Percentiles rank a stretch among this genome's conserved stretches.
Conservation (phyloP, 2,113 vertebrate species). For the Planiliza haematocheilus region DNA sequence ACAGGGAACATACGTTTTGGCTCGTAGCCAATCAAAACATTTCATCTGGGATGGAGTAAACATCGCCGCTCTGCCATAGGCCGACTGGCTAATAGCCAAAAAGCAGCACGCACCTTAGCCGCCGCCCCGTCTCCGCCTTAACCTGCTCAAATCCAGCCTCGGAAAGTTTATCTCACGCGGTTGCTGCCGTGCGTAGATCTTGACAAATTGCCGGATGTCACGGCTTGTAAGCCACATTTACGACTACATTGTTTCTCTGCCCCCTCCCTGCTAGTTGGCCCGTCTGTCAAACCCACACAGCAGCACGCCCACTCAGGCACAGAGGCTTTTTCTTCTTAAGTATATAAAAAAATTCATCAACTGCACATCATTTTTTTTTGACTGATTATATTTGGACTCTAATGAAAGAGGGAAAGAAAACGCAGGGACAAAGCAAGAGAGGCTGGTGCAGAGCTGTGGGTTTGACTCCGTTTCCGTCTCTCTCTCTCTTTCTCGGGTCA, state of each 20-base stretch:
- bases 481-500: neutral
- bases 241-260: neutral
- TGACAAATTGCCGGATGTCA: conserved; percentile 23
- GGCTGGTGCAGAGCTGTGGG: no score
- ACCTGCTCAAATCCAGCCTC: neutral
- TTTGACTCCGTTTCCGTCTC: neutral
- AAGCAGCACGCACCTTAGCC: no score
- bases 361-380: neutral
- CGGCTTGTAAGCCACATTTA: conserved; percentile 15
- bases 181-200: no score
- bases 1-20: conserved; percentile 13
- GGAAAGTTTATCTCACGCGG: neutral
- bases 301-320: neutral
- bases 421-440: no score
- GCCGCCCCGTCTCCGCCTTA: neutral
- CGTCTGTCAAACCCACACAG: conserved; percentile 5
- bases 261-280: conserved; percentile 19
- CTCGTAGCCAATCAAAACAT: conserved; percentile 27
- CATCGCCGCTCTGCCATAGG: conserved; percentile 13
- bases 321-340: neutral
- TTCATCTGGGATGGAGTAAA: conserved; percentile 39
- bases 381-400: no score
- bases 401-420: neutral
- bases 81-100: conserved; percentile 33
- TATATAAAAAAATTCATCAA: neutral